Evolutionary conservation across 2,797 vertebrate species (phyloP), one percentile per base, ranked within the genome.

Genomic region (Rhinella marina): DNA sequence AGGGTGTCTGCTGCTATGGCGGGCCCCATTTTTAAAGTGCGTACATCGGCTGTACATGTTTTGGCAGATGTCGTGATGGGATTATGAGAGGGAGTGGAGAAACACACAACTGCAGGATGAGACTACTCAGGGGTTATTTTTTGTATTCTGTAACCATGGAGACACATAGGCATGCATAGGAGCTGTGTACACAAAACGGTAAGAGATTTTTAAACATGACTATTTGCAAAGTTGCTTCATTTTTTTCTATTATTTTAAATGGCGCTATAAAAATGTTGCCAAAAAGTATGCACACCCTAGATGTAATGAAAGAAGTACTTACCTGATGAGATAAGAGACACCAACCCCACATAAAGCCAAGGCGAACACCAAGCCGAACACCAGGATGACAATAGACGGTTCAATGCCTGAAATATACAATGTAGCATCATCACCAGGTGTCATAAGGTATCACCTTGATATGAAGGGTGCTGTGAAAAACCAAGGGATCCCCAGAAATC

Each of bases 261-360:
- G 41, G 7, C 41, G 41, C 41, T 5, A 41, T 41, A 41, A 41
- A 41, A 41, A 41, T 41, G 41, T 41, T 41, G 41, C 41, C 41
- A 41, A 41, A 41, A 41, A 6, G 41, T 41, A 41, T 41, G 0
- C 1, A 41, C 29, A 73, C 17, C 27, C 29, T 21, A 7, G 3
- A 25, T 14, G 25, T 9, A 79, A 3, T 79, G 56, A 27, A 59
- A 59, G 29, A 2, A 19, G 16, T 1, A 62, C 23, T 87, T 84
- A 95, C 95, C 94, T 95, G 91, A 94, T 85, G 23, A 95, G 78
- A 64, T 92, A 93, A 4, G 87, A 84, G 61, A 95, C 88, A 23
- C 86, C 87, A 41, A 90, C 56, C 0, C 92, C 90, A 0, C 90
- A 91, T 52, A 94, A 83, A 7, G 88, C 17, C 76, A 95, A 87